Evolutionary conservation across 2,797 vertebrate species (phyloP).

Genomic region (Enteromius paludinosus): DNA sequence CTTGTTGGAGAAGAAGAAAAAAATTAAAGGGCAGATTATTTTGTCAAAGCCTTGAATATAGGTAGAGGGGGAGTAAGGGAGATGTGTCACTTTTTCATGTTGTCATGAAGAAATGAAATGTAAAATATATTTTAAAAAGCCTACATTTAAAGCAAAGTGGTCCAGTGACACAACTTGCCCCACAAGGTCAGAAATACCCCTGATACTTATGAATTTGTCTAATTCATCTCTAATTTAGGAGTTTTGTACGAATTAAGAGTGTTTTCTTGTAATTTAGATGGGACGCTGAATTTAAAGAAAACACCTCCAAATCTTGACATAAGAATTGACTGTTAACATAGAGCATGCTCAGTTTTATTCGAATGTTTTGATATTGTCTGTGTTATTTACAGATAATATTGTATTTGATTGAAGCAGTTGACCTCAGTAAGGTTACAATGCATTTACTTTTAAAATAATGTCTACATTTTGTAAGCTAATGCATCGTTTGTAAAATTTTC

Average conservation of each 20-base stretch:
- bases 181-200: neutral
- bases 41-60: conserved; percentile 1
- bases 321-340: neutral
- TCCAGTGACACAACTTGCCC: neutral
- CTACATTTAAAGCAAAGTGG: neutral
- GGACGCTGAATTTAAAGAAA: neutral
- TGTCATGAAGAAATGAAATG: neutral
- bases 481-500: neutral
- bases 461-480: neutral
- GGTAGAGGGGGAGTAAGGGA: neutral
- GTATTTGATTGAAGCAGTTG: neutral
- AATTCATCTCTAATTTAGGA: neutral
- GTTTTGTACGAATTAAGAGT: neutral
- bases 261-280: neutral
- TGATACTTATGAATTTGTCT: neutral
- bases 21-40: neutral
- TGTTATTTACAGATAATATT: neutral
- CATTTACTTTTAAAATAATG: neutral
- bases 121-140: neutral
- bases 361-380: neutral
- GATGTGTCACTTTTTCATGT: neutral
- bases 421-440: neutral
- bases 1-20: neutral
- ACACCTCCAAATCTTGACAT: neutral
- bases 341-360: neutral